These are phyloP conservation scores for Bufotes viridis DNA, from an alignment of 2,797 vertebrate genomes.

Conservation along the genomic window DNA sequence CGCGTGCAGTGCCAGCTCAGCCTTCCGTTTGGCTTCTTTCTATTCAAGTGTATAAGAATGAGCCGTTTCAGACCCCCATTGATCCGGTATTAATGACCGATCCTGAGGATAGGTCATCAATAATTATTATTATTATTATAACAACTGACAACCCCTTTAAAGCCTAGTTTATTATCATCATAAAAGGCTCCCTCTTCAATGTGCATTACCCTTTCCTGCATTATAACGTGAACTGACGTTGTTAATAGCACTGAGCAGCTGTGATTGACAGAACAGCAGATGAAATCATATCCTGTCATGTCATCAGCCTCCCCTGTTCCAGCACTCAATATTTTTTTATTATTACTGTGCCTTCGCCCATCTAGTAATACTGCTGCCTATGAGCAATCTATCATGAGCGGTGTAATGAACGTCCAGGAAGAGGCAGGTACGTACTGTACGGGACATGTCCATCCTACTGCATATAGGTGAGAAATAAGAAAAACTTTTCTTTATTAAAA, in stretches of 20 bases:
- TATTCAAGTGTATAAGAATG: no score
- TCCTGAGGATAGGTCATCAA: no score
- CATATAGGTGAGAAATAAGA: background rate
- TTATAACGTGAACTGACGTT: background rate
- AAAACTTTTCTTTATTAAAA: no score
- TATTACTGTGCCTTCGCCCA: background rate
- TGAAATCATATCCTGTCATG: background rate
- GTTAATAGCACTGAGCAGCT: background rate
- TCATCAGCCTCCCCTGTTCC: background rate
- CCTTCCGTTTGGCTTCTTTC: no score
- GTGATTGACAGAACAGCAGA: background rate
- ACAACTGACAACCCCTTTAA: no score
- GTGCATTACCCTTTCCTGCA: background rate
- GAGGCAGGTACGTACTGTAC: background rate
- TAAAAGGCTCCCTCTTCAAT: background rate
- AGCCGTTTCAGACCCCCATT: no score
- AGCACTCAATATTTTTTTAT: background rate
- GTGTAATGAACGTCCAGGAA: background rate
- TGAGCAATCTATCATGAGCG: background rate
- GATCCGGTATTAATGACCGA: no score
- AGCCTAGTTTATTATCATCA: background rate
- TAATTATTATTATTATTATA: no score
- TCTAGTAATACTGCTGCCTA: background rate
- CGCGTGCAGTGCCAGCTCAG: no score
- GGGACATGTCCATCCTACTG: no score